phyloP scores from a whole-genome alignment of 2,797 vertebrate species.

The Acipenser ruthenus region DNA sequence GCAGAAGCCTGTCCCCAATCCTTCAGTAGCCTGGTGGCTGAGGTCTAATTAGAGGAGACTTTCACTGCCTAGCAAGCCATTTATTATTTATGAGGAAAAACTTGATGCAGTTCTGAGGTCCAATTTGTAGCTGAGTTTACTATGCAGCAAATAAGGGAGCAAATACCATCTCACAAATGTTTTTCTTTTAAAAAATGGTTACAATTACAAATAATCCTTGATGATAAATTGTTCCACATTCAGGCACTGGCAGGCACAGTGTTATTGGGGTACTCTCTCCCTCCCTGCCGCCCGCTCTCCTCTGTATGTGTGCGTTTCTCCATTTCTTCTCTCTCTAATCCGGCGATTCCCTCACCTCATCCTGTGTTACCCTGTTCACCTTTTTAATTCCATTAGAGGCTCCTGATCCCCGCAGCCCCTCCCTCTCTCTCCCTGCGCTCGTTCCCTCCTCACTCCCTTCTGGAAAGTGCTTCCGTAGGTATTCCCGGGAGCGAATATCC shows the following conservation, averaged over 20 bases:
- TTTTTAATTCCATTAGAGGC: conserved; percentile 1
- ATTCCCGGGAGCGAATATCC: conserved; percentile 74
- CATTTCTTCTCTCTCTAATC: no score
- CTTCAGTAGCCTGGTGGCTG: neutral
- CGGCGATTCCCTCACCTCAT: neutral
- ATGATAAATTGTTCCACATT: no score
- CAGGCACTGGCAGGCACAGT: no score
- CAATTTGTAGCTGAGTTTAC: neutral
- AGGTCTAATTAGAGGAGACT: neutral
- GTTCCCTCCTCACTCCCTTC: conserved; percentile 5
- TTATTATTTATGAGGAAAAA: neutral
- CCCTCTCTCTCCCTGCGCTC: neutral
- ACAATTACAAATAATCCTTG: no score
- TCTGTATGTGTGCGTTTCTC: no score
- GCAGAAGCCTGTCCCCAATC: no score
- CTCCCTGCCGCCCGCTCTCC: no score
- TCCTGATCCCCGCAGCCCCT: neutral
- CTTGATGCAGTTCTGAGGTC: neutral
- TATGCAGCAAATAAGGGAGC: no score
- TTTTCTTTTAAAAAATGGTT: no score
- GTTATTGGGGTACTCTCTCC: no score
- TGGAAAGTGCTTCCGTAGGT: conserved; percentile 56
- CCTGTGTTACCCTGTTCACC: neutral
- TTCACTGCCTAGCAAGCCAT: neutral
- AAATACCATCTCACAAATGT: no score